Evolutionary conservation across 1,140 invertebrate genomes (phyloP).

Genomic region (Anadara kagoshimensis): DNA sequence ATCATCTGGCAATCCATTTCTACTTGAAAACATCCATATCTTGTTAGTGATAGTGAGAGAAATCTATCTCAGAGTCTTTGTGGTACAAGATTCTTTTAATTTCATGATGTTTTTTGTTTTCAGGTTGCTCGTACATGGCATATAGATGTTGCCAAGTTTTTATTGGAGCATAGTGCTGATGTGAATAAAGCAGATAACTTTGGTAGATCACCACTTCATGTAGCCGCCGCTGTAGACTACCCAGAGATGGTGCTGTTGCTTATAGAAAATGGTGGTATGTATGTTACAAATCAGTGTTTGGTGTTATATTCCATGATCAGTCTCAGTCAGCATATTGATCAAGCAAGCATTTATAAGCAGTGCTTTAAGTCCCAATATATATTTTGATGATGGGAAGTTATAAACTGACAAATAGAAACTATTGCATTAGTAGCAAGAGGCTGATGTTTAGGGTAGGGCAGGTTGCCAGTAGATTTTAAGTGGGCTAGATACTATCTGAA

Average conservation of each 20-base stretch:
- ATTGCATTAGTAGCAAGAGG: too few species aligned
- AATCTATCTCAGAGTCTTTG: not conserved
- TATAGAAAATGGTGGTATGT: constrained; percentile 61
- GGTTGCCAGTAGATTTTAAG: too few species aligned
- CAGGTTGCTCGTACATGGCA: constrained; percentile 68
- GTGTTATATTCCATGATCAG: too few species aligned
- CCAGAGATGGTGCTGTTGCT: constrained; percentile 66
- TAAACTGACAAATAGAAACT: too few species aligned
- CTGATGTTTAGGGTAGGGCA: too few species aligned
- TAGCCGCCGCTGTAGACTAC: constrained; percentile 70
- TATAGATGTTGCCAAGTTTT: constrained; percentile 64
- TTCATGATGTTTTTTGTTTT: not conserved
- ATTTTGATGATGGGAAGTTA: too few species aligned
- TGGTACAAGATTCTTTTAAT: not conserved
- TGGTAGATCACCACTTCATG: constrained; percentile 69
- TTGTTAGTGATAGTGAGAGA: not conserved
- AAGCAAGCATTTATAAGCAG: too few species aligned
- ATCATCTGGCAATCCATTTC: too few species aligned
- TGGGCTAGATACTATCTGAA: too few species aligned
- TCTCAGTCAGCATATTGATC: too few species aligned
- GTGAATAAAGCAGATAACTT: constrained; percentile 60
- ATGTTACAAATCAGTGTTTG: not conserved
- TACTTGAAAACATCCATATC: not conserved
- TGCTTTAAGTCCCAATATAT: too few species aligned
- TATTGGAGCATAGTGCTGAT: constrained; percentile 65